Conservation (phyloP, 2,113 vertebrate genomes). For the Arvicanthis niloticus region DNA sequence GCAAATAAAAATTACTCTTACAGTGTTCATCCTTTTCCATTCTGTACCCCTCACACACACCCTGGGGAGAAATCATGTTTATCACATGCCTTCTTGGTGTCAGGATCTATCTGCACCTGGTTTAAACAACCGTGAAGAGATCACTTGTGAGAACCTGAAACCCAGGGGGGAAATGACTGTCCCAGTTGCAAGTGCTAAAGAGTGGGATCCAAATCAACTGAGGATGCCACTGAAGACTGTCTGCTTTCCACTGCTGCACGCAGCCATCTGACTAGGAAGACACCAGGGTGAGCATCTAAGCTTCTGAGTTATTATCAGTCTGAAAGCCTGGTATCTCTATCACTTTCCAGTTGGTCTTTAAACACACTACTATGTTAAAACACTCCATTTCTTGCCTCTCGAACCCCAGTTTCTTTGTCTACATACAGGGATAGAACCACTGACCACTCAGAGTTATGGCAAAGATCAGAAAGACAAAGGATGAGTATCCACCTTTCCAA, state of each 20-base stretch:
- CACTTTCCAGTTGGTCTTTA: neutral
- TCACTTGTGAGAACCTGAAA: neutral
- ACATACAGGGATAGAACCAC: neutral
- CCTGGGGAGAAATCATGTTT: neutral
- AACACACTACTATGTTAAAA: conserved; percentile 5
- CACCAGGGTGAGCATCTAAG: neutral
- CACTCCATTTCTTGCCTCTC: neutral
- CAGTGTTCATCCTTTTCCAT: neutral
- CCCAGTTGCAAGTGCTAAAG: neutral
- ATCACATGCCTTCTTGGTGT: neutral
- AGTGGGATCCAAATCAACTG: neutral
- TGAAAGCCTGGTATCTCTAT: neutral
- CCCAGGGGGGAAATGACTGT: neutral
- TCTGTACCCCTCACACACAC: neutral
- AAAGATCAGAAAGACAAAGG: conserved; percentile 10
- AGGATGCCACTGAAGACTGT: neutral
- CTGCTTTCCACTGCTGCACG: neutral
- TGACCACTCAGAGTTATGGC: neutral
- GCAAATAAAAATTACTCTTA: no score
- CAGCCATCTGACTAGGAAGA: neutral
- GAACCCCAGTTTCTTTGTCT: neutral
- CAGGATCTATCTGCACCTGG: neutral
- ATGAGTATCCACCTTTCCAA: neutral
- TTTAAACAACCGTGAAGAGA: neutral
- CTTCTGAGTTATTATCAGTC: neutral